Base-by-base conservation (phyloP, 2,113 vertebrate species). In the Toxostoma redivivum region DNA sequence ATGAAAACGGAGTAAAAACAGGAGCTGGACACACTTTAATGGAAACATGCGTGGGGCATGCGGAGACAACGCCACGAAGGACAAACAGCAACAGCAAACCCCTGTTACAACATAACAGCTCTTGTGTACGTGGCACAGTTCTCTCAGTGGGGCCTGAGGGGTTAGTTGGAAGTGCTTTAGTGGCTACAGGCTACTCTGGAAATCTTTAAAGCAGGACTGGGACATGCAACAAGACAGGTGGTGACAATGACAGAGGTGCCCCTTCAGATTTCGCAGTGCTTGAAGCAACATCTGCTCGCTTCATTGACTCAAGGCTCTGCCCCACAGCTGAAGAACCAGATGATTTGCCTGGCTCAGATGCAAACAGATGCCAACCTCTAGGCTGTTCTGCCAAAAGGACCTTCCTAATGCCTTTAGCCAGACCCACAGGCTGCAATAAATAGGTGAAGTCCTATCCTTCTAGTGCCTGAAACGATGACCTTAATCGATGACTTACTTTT, bases 41-140 rank as follows among this genome's bases (percentile, higher is more conserved):
- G 97, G 96, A 95, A 95, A 97, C 94, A 96, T 98, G 98, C 98
- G 91, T 82, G 40, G 67, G 92, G 96, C 98, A 98, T 98, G 98
- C 96, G 90, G 96, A 97, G 93, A 97, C 94, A 96, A 97, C 16
- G 90, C 76, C 65, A 96, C 31, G 6, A 94, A 91, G 92, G 97
- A 95, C 95, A 97, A 94, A 98, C 94, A 97, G 74, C 89, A 96
- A 97, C 95, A 96, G 97, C 97, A 97, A 95, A 96, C 95, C 81
- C 95, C 97, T 91, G 96, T 95, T 95, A 95, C 92, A 97, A 94
- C 95, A 97, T 77, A 97, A 97, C 93, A 86, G 86, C 80, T 78
- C 93, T 77, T 66, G 88, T 78, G 84, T 61, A 92, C 83, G 92
- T 16, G 81, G 77, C n/a, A 96, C 51, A 35, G 58, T 15, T 83